phyloP scores from a whole-genome alignment of 2,797 vertebrate species.

The Acanthornis magna region DNA sequence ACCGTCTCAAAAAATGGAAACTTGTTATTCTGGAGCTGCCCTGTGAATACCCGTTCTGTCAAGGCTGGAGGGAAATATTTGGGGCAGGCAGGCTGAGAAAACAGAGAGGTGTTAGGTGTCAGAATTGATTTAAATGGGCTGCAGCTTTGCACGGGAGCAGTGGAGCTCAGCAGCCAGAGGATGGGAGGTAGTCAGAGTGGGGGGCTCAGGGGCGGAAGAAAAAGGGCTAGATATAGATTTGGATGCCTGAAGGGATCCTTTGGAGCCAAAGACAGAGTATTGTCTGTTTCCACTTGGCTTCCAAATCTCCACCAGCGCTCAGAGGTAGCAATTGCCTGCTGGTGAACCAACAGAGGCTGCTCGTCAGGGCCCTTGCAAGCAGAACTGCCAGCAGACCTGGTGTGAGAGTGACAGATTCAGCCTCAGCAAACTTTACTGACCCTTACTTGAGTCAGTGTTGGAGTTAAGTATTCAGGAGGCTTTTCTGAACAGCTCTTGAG shows the following conservation, averaged over 20 bases:
- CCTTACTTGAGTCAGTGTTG: neutral
- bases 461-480: neutral
- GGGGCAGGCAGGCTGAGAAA: conserved; percentile 67
- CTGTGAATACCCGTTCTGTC: conserved; percentile 71
- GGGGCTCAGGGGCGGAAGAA: neutral
- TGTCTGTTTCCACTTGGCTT: neutral
- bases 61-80: conserved; percentile 71
- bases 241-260: neutral
- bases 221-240: neutral
- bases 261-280: neutral
- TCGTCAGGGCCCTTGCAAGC: neutral
- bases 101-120: conserved; percentile 74
- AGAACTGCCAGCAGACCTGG: neutral
- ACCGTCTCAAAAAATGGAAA: conserved; percentile 71
- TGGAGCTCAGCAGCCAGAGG: conserved; percentile 11
- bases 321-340: neutral
- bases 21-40: conserved; percentile 69
- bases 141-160: neutral
- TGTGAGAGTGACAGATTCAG: neutral
- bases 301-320: neutral
- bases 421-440: neutral
- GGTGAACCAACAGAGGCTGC: neutral
- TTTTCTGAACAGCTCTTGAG: neutral
- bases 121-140: conserved; percentile 72
- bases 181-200: neutral